Conservation (phyloP, 2,888 invertebrate species). For the Microctonus hyperodae region DNA sequence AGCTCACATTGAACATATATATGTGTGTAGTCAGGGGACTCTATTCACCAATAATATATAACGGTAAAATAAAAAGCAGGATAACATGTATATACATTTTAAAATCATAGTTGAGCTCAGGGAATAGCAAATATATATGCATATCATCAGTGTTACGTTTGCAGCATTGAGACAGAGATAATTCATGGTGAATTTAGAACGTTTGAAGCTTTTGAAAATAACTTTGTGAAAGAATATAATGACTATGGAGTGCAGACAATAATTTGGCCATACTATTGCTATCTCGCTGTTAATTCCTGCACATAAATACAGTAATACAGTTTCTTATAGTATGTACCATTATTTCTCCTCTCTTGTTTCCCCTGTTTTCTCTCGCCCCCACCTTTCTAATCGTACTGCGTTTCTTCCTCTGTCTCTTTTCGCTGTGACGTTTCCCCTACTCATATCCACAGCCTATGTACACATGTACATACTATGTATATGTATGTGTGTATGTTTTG, state of each 20-base stretch:
- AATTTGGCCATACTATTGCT: too few relatives aligned
- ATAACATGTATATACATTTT: not conserved
- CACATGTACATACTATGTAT: not conserved
- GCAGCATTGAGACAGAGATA: too few relatives aligned
- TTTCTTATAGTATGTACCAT: not conserved
- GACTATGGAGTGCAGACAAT: too few relatives aligned
- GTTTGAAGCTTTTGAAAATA: not conserved
- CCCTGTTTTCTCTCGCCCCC: not conserved
- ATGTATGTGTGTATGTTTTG: not conserved
- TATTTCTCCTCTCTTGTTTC: not conserved
- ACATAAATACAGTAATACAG: not conserved
- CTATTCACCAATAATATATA: not conserved
- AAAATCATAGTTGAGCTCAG: too few relatives aligned
- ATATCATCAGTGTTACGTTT: too few relatives aligned
- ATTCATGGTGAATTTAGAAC: too few relatives aligned
- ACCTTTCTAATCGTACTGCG: not conserved
- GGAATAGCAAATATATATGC: too few relatives aligned
- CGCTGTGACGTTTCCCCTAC: not conserved
- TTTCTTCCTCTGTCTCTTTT: slow-evolving; percentile 6
- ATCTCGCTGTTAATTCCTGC: too few relatives aligned
- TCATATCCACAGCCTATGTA: not conserved
- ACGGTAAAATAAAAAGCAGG: not conserved
- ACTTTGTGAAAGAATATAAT: too few relatives aligned
- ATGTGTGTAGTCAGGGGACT: not conserved
- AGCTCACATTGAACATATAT: too few relatives aligned